These are phyloP conservation scores for Cottoperca gobio DNA, from an alignment of 2,797 vertebrate genomes.

Conservation along the genomic window DNA sequence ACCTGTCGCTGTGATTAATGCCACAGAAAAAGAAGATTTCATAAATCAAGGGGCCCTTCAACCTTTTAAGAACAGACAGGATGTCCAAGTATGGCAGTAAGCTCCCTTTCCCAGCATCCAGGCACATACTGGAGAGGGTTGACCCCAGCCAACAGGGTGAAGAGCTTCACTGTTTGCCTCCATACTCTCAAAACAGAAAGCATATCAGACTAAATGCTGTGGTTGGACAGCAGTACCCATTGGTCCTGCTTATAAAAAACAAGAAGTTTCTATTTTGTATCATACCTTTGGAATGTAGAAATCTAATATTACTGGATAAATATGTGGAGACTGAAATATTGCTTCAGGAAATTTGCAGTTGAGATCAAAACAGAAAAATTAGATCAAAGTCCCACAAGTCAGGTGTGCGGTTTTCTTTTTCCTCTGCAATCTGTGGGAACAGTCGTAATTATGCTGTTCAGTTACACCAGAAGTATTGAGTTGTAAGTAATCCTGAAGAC, in stretches of 20 bases:
- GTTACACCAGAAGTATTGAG: background rate
- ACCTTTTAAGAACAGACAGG: constrained; percentile 31
- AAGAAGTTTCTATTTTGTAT: constrained; percentile 24
- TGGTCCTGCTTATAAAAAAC: constrained; percentile 28
- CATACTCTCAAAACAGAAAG: constrained; percentile 51
- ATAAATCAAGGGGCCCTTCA: constrained; percentile 29
- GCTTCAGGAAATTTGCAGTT: constrained; percentile 14
- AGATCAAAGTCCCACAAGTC: constrained; percentile 8
- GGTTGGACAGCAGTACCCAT: constrained; percentile 27
- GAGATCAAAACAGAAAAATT: constrained; percentile 8
- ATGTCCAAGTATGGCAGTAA: constrained; percentile 72
- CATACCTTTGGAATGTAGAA: constrained; percentile 31
- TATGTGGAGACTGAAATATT: constrained; percentile 24
- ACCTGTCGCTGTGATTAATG: constrained; percentile 24
- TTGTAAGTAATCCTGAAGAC: background rate
- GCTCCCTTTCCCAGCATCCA: constrained; percentile 63
- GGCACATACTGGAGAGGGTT: constrained; percentile 36
- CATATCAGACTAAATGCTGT: constrained; percentile 52
- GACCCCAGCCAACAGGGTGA: constrained; percentile 43
- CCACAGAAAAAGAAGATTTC: constrained; percentile 23
- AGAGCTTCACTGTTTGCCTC: constrained; percentile 46
- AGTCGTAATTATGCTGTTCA: background rate
- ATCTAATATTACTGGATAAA: constrained; percentile 6
- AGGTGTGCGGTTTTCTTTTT: constrained; percentile 29
- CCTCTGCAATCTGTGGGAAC: constrained; percentile 18